Evolutionary conservation across 2,113 vertebrate genomes (phyloP).

Genomic region (Baryphthengus martii): DNA sequence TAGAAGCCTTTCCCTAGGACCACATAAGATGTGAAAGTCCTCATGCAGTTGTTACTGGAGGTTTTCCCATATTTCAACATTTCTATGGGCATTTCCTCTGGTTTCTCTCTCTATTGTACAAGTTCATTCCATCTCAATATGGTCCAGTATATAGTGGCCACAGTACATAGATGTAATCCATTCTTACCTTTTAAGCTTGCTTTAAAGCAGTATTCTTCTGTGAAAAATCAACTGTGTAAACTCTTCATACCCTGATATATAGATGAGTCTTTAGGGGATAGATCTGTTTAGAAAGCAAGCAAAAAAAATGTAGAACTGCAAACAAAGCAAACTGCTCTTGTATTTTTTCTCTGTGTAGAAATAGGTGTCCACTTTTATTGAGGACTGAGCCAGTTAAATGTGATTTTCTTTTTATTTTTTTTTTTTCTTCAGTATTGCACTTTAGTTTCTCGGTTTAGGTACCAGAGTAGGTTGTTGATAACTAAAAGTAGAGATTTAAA

Average conservation of each 20-base stretch:
- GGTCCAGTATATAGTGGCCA: background rate
- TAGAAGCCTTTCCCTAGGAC: background rate
- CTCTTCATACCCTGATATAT: background rate
- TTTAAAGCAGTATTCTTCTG: background rate
- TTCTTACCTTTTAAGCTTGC: background rate
- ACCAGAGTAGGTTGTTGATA: background rate
- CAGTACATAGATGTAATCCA: background rate
- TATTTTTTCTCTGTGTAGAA: background rate
- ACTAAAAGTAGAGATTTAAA: background rate
- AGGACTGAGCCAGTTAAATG: background rate
- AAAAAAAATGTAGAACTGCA: background rate
- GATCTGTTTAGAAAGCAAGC: background rate
- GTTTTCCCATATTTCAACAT: fast-evolving
- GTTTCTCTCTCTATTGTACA: background rate
- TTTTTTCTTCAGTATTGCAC: background rate
- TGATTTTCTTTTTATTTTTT: background rate
- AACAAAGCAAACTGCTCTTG: background rate
- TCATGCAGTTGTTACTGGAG: background rate
- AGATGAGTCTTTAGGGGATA: background rate
- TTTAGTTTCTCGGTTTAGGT: background rate
- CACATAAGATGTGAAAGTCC: background rate
- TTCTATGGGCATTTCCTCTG: fast-evolving
- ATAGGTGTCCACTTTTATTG: background rate
- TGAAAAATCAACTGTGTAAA: background rate
- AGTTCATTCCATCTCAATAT: background rate